These are phyloP conservation scores for Mamestra brassicae DNA, from an alignment of 2,888 invertebrate genomes.

Conservation along the genomic window DNA sequence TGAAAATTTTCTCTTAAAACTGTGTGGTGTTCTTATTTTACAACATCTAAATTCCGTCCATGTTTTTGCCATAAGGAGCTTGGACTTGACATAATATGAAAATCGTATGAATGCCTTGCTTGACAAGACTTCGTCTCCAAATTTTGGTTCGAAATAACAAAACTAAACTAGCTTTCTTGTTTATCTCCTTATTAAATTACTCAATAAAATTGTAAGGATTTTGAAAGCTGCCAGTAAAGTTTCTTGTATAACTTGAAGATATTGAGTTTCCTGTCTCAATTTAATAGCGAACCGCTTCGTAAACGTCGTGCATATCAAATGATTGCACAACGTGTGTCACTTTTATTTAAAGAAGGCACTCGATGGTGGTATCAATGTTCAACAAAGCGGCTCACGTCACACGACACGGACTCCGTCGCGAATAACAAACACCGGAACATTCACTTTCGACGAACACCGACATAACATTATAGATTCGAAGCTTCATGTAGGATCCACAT, in stretches of 20 bases:
- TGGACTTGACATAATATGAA: background rate
- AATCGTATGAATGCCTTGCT: slow-evolving; percentile 8
- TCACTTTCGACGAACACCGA: slow-evolving; percentile 87
- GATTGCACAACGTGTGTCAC: slow-evolving; percentile 69
- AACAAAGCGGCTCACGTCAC: slow-evolving; percentile 82
- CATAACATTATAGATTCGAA: slow-evolving; percentile 77
- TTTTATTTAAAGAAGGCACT: slow-evolving; percentile 63
- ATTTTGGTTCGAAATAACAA: slow-evolving; percentile 21
- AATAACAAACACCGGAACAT: slow-evolving; percentile 88
- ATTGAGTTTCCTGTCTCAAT: slow-evolving; percentile 29
- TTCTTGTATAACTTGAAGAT: slow-evolving; percentile 9
- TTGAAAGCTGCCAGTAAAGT: background rate
- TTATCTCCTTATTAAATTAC: background rate
- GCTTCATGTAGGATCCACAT: slow-evolving; percentile 62
- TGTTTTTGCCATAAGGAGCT: background rate
- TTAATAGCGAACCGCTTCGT: slow-evolving; percentile 33
- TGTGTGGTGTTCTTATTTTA: background rate
- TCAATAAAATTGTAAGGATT: background rate
- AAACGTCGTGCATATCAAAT: slow-evolving; percentile 58
- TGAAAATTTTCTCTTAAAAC: background rate
- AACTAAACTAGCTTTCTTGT: slow-evolving; percentile 2
- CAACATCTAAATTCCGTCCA: background rate
- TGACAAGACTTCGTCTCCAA: background rate
- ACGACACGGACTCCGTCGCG: slow-evolving; percentile 75
- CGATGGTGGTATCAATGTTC: slow-evolving; percentile 70